Conservation (phyloP, 2,113 vertebrate genomes). For the Ptyas mucosa region DNA sequence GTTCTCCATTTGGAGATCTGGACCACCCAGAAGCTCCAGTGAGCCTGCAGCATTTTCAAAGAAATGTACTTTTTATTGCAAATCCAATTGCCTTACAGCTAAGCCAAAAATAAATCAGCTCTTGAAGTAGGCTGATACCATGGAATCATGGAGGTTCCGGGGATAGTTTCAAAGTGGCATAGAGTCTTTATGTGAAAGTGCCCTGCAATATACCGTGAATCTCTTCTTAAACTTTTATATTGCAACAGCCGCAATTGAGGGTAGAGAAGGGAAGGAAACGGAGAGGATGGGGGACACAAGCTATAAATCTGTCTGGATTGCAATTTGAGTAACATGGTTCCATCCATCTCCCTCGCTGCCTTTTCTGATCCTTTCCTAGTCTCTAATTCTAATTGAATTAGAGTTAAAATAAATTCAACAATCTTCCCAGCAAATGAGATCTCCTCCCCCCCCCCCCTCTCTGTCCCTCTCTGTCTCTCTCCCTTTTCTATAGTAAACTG, state of each 20-base stretch:
- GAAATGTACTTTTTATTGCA: neutral
- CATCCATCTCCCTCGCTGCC: neutral
- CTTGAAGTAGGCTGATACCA: neutral
- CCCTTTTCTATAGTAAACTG: neutral
- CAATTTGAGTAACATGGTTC: conserved; percentile 30
- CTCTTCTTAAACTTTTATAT: neutral
- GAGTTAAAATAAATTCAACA: neutral
- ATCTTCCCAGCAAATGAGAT: neutral
- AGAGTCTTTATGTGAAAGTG: neutral
- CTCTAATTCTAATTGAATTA: neutral
- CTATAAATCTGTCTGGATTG: conserved; percentile 12
- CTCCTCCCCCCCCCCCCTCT: neutral
- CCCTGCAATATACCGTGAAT: neutral
- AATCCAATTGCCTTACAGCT: neutral
- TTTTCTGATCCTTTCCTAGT: neutral
- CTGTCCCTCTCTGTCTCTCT: neutral
- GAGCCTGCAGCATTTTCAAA: neutral
- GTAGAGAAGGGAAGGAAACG: neutral
- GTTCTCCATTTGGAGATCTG: neutral
- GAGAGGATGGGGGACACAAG: neutral
- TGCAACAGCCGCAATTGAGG: conserved; percentile 10
- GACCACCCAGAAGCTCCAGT: neutral
- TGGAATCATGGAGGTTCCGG: neutral
- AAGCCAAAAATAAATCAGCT: neutral
- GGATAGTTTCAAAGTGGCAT: neutral